Evolutionary conservation across 2,797 vertebrate genomes (phyloP).

Genomic region (Diplodus sargus): DNA sequence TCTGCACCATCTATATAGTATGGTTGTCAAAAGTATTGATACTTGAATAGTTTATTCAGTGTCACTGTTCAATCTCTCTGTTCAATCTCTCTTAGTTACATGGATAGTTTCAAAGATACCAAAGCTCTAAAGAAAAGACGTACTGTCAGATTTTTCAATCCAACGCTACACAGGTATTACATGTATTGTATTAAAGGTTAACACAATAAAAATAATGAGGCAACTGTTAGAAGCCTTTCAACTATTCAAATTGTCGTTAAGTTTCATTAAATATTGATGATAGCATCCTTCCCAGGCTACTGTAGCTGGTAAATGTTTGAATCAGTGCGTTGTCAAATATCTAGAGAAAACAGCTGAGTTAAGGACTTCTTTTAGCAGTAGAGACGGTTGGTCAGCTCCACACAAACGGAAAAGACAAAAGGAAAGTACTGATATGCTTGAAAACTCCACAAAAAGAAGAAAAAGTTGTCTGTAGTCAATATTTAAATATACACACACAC

Average conservation of each 20-base stretch:
- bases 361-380: not conserved
- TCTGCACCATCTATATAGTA: not conserved
- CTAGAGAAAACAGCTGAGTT: not conserved
- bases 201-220: not conserved
- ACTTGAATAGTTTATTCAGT: too few species aligned
- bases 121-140: too few species aligned
- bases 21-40: too few species aligned
- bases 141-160: too few species aligned
- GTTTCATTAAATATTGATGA: not conserved
- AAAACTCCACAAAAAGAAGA: not conserved
- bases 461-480: not conserved
- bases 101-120: too few species aligned
- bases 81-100: too few species aligned
- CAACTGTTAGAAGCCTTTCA: not conserved
- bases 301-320: not conserved
- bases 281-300: not conserved
- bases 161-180: too few species aligned
- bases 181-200: too few species aligned
- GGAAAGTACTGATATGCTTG: not conserved
- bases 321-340: not conserved
- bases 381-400: not conserved
- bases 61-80: too few species aligned
- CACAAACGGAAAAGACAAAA: conserved; percentile 2
- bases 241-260: not conserved
- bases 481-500: conserved; percentile 1